These are phyloP conservation scores for Hermodice carunculata DNA, from an alignment of 2,888 invertebrate genomes.

Conservation along the genomic window DNA sequence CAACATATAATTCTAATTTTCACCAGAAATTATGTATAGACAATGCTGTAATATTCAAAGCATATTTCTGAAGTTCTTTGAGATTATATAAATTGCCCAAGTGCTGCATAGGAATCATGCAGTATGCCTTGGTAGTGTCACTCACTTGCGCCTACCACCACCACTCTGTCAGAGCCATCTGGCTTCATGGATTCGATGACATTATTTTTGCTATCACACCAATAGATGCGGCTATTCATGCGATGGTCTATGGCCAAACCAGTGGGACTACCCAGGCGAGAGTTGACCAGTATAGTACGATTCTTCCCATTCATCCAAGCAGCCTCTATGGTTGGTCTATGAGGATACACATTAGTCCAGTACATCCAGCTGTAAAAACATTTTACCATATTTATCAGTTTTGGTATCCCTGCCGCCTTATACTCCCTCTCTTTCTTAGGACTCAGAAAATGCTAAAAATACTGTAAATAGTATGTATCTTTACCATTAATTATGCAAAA, in stretches of 20 bases:
- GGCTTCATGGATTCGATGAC: constrained; percentile 62
- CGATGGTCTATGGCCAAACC: constrained; percentile 87
- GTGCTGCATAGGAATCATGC: background rate
- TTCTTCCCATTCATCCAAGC: constrained; percentile 98
- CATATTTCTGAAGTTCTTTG: too few relatives aligned
- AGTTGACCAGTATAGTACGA: constrained; percentile 81
- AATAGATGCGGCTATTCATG: constrained; percentile 86
- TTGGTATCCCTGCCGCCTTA: too few relatives aligned
- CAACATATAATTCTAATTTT: too few relatives aligned
- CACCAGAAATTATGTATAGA: too few relatives aligned
- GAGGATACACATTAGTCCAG: constrained; percentile 93
- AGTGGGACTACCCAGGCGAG: constrained; percentile 81
- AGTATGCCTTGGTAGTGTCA: background rate
- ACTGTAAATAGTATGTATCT: too few relatives aligned
- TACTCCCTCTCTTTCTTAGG: too few relatives aligned
- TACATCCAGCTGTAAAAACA: constrained; percentile 79
- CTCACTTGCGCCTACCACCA: constrained; percentile 48
- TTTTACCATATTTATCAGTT: too few relatives aligned
- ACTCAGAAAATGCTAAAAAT: too few relatives aligned
- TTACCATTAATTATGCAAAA: too few relatives aligned
- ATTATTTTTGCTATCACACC: constrained; percentile 89
- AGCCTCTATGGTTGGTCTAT: constrained; percentile 89
- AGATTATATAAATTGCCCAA: too few relatives aligned
- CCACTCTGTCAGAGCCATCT: constrained; percentile 61
- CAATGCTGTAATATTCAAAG: too few relatives aligned